phyloP scores from a whole-genome alignment of 1,140 invertebrate species.

The Diorhabda carinulata region DNA sequence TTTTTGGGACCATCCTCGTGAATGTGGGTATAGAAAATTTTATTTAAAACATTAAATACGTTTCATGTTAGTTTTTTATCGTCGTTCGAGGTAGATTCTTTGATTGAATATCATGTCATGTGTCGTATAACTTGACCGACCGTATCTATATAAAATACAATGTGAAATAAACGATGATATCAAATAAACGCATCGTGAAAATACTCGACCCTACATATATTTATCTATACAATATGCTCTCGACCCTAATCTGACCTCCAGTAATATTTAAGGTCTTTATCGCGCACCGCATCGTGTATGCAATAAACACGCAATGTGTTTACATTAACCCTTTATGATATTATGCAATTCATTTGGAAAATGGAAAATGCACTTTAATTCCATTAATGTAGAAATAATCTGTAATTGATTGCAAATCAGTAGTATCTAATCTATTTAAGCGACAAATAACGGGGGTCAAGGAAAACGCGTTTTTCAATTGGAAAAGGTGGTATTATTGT shows the following conservation, averaged over 20 bases:
- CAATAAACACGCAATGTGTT: conserved; percentile 26
- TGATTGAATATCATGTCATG: too few relatives aligned
- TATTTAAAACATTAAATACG: too few relatives aligned
- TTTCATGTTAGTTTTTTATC: too few relatives aligned
- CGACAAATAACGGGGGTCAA: too few relatives aligned
- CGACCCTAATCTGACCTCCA: conserved; percentile 27
- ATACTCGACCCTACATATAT: conserved; percentile 6
- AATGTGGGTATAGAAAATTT: too few relatives aligned
- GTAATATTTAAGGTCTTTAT: conserved; percentile 27
- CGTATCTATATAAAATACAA: too few relatives aligned
- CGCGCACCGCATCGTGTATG: conserved; percentile 20
- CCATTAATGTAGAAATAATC: conserved; percentile 16
- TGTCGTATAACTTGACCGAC: too few relatives aligned
- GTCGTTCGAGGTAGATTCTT: too few relatives aligned
- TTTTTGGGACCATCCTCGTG: too few relatives aligned
- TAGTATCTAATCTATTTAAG: conserved; percentile 10
- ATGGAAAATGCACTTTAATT: conserved; percentile 25
- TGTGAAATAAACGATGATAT: too few relatives aligned
- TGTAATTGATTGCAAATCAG: conserved; percentile 19
- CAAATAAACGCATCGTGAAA: conserved; percentile 9
- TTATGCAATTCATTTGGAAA: conserved; percentile 30
- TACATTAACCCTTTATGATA: conserved; percentile 25
- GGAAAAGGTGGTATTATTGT: too few relatives aligned
- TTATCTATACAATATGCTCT: conserved; percentile 13
- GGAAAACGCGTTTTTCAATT: too few relatives aligned